Conservation (phyloP, 1,140 invertebrate genomes). For the Polypedilum pembai region DNA sequence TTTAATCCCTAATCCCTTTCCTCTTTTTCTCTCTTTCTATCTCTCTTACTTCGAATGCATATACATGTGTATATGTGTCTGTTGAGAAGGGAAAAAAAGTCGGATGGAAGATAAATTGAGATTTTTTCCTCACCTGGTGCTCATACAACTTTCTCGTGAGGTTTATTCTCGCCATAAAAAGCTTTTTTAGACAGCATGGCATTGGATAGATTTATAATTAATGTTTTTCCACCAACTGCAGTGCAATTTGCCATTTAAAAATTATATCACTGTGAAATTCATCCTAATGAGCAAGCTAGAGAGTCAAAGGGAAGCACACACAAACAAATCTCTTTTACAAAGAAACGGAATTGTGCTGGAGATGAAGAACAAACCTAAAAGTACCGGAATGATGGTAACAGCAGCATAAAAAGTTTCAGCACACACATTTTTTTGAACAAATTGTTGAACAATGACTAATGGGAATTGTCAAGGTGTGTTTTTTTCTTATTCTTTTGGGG, state of each 20-base stretch:
- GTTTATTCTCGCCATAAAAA: background rate
- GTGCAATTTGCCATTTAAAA: too few relatives aligned
- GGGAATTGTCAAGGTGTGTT: conserved; percentile 2
- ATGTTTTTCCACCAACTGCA: background rate
- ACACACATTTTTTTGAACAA: too few relatives aligned
- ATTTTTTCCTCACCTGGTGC: conserved; percentile 16
- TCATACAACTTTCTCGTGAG: conserved; percentile 11
- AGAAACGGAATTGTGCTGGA: too few relatives aligned
- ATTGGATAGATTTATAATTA: conserved; percentile 10
- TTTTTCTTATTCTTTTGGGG: background rate
- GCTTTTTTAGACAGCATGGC: background rate
- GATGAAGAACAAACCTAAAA: too few relatives aligned
- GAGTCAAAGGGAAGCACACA: too few relatives aligned
- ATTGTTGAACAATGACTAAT: background rate
- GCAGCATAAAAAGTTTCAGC: too few relatives aligned
- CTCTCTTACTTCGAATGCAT: background rate
- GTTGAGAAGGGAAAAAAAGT: background rate
- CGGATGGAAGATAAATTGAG: conserved; percentile 11
- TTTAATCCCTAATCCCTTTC: conserved; percentile 8
- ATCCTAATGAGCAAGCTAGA: too few relatives aligned
- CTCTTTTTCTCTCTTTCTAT: background rate
- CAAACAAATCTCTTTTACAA: too few relatives aligned
- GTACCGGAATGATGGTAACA: too few relatives aligned
- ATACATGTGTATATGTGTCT: background rate
- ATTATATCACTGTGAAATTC: too few relatives aligned